A percentile compares a stretch with the other conserved stretches of the same genome.
These are phyloP conservation scores for Ancistrus triradiatus DNA, from an alignment of 2,113 vertebrate genomes.

Conservation along the genomic window DNA sequence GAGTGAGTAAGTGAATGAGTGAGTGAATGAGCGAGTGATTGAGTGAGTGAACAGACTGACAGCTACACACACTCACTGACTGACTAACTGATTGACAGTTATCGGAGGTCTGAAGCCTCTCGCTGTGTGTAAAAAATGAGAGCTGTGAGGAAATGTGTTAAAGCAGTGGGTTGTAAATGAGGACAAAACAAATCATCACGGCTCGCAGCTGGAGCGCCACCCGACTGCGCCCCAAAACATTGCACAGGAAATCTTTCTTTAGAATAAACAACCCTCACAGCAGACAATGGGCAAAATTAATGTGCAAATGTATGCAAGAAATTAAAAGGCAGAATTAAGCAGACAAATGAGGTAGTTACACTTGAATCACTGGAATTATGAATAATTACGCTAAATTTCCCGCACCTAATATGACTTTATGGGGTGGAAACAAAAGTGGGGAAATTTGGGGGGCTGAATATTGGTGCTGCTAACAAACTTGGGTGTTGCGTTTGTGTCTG, in stretches of 20 bases:
- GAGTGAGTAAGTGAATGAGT: constrained; percentile 13
- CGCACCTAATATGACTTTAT: constrained; percentile 88
- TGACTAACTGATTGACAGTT: constrained; percentile 33
- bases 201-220: constrained; percentile 96
- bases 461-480: constrained; percentile 54
- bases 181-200: constrained; percentile 99
- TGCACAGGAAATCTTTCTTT: constrained; percentile 76
- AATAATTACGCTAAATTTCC: constrained; percentile 96
- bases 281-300: constrained; percentile 96
- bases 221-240: constrained; percentile 97
- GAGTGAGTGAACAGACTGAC: constrained; percentile 28
- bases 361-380: constrained; percentile 99
- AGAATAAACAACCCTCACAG: constrained; percentile 78
- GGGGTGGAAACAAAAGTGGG: constrained; percentile 94
- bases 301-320: constrained; percentile 99
- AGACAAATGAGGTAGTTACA: constrained; percentile 80
- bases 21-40: neutral
- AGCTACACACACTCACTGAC: constrained; percentile 15
- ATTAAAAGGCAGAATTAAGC: constrained; percentile 74
- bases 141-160: constrained; percentile 88
- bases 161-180: constrained; percentile 88
- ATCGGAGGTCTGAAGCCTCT: constrained; percentile 32
- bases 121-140: constrained; percentile 37
- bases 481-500: too few relatives aligned
- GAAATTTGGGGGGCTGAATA: constrained; percentile 87